Base-by-base conservation (phyloP, 2,113 vertebrate species). In the Vimba vimba region DNA sequence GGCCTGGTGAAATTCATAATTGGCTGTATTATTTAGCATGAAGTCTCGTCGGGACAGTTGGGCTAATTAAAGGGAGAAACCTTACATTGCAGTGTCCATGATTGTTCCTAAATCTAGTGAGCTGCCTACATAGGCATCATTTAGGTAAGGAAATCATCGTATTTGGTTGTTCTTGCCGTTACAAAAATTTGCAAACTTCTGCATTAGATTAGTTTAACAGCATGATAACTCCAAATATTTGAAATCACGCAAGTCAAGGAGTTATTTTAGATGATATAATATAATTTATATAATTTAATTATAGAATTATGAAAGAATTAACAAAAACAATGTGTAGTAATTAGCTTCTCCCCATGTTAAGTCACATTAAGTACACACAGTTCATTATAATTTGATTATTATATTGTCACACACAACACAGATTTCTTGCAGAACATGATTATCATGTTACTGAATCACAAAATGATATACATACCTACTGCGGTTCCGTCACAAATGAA, bases 1-100 rank as follows among this genome's bases (percentile, higher is more conserved):
- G 80, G 71, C 79, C 25, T 27, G 62, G 52, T 85, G 76, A 85
- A 71, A 82, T 57, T 77, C 76, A 57, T 83, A 87, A 87, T 66
- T 66, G 36, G 50, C 59, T 84, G 45, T 50, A 68, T 87, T 76
- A n/a, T 86, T 83, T 52, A 15, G n/a, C 25, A 59, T 39, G 76
- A 68, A 36, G 85, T 69, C 10, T 45, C 59, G 45, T 80, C 64
- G 19, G 27, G 39, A 50, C 6, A 23, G 39, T 30, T 39, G 23
- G 10, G 25, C 43, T 75, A 50, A 75, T 50, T 75, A 50, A 47
- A 27, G 43, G 43, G 43, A 75, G 73, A 23, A 75, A 47, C 23
- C n/a, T 45, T 47, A 75, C n/a, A 75, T 27, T 50, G 71, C 43
- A 25, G 71, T 47, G 39, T 47, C 71, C 43, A 25, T 7, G 43